Percentiles rank a stretch among this genome's conserved stretches.
These are phyloP conservation scores for Sciaenops ocellatus DNA, from an alignment of 2,797 vertebrate genomes.

Conservation along the genomic window DNA sequence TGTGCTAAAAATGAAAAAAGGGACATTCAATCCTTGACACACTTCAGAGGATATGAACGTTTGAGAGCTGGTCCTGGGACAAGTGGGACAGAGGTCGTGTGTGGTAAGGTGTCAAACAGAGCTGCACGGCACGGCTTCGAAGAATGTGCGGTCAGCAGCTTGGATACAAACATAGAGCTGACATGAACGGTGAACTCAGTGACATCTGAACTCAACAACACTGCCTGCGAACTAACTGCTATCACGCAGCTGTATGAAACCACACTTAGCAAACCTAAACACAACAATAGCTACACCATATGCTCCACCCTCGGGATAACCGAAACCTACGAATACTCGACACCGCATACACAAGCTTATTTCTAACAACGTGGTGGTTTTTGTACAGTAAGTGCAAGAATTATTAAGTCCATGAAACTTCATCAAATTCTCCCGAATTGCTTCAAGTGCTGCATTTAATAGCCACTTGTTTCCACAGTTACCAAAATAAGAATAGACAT, in stretches of 20 bases:
- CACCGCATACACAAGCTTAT: not conserved
- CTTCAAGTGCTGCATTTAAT: not conserved
- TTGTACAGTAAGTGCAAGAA: too few species aligned
- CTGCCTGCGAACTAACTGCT: conserved; percentile 8
- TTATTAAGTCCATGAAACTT: not conserved
- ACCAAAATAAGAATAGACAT: not conserved
- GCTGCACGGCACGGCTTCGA: conserved; percentile 33
- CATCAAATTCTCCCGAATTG: not conserved
- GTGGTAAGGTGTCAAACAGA: conserved; percentile 55
- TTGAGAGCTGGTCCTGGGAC: conserved; percentile 16
- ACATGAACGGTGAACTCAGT: conserved; percentile 14
- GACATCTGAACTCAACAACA: conserved; percentile 18
- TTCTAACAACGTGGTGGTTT: not conserved
- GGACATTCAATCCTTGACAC: conserved; percentile 62
- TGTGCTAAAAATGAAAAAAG: conserved; percentile 24
- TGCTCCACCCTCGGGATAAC: conserved; percentile 8
- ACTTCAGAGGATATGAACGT: conserved; percentile 30
- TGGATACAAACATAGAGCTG: conserved; percentile 29
- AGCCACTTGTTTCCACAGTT: not conserved
- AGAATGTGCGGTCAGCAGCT: conserved; percentile 48
- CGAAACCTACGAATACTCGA: conserved; percentile 5
- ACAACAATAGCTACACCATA: not conserved
- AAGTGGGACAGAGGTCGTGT: conserved; percentile 63
- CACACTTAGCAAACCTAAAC: not conserved
- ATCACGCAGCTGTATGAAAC: conserved; percentile 13